Base-by-base conservation (phyloP, 2,113 vertebrate genomes). In the Hypocryptadius cinnamomeus region DNA sequence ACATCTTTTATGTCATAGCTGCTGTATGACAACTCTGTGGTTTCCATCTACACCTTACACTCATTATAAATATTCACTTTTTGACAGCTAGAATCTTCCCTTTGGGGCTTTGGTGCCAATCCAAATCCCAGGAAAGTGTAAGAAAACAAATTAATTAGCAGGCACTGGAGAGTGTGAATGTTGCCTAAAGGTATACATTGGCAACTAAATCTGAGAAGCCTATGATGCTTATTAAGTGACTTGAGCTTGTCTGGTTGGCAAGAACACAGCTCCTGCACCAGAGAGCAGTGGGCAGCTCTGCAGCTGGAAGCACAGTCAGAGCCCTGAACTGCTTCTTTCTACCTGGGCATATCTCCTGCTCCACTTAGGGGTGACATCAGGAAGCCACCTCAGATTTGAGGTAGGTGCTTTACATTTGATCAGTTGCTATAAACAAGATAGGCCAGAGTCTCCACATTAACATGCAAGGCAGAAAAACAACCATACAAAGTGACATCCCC, bases 91-190 rank as follows among this genome's bases (percentile, higher is more conserved):
- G 70, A 82, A 73, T 94, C 80, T 77, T 87, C 74, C 89, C 63
- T 89, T 85, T 92, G 54, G 74, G 84, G 87, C 71, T 91, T 89
- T 35, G 33, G 59, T 94, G 92, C 33, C 87, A 94, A 82, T 92
- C 84, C 81, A 87, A 87, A 85, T 73, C 63, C 66, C 74, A 77
- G 76, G 15, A 79, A 92, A 91, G 80, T 70, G 51, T 48, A 85
- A 77, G 78, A 63, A 93, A 94, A 91, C 91, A 94, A 91, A 92
- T 82, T 91, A 93, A 96, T 94, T 91, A 93, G 59, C 63, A 66
- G 79, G 54, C 63, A 72, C 60, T 63, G 71, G 59, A 50, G 63
- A 73, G 42, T n/a, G 61, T 51, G 84, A 93, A 79, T 9, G 6
- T 80, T 94, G 95, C 92, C 85, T 74, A 64, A 25, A 95, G 90